phyloP scores from a whole-genome alignment of 2,113 vertebrate genomes.

The Trichechus manatus region DNA sequence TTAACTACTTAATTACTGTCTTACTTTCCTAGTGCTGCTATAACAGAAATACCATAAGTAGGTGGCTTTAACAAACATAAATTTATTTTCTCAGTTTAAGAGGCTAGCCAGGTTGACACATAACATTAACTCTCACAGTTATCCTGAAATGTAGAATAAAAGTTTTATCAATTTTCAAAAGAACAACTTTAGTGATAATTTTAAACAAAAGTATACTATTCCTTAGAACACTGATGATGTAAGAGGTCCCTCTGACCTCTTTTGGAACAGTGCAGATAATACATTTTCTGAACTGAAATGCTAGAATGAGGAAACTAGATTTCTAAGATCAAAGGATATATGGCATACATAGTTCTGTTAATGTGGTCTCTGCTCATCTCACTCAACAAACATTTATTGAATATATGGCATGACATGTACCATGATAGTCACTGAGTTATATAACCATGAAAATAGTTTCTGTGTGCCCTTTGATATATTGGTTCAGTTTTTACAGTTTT shows the following conservation, averaged over 20 bases:
- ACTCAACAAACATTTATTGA: not conserved
- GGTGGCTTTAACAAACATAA: no score
- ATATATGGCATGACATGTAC: not conserved
- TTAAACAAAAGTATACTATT: not conserved
- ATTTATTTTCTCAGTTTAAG: no score
- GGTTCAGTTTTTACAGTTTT: not conserved
- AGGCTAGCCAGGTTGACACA: no score
- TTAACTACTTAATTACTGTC: not conserved
- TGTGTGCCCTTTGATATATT: not conserved
- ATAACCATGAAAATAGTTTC: slow-evolving; percentile 30
- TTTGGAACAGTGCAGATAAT: slow-evolving; percentile 30
- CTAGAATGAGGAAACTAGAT: slow-evolving; percentile 16
- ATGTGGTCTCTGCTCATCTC: slow-evolving; percentile 1
- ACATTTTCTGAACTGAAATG: slow-evolving; percentile 38
- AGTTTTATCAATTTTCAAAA: slow-evolving; percentile 42
- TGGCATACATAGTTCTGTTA: not conserved
- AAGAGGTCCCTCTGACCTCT: not conserved
- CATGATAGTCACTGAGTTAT: not conserved
- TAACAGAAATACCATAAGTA: not conserved
- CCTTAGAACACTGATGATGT: not conserved
- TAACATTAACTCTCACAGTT: not conserved
- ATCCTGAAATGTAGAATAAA: not conserved
- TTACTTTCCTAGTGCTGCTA: not conserved
- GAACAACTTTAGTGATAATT: slow-evolving; percentile 44
- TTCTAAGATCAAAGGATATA: slow-evolving; percentile 22